phyloP scores from a whole-genome alignment of 2,888 invertebrate species.

The Lumbricus terrestris region DNA sequence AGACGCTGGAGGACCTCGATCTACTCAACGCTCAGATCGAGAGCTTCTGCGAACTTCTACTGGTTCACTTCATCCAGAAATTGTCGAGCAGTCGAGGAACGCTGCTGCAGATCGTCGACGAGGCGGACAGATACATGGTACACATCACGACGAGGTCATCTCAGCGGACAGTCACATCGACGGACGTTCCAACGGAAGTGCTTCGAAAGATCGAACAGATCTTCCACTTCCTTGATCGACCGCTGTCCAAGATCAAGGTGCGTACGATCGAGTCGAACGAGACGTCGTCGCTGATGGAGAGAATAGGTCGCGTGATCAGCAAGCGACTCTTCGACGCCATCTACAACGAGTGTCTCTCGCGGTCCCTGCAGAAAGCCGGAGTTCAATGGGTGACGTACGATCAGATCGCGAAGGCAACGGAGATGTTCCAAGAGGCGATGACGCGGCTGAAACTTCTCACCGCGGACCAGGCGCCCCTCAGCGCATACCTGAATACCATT shows the following conservation, averaged over 20 bases:
- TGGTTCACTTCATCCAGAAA: slow-evolving; percentile 32
- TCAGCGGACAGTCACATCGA: not conserved
- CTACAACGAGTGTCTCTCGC: slow-evolving; percentile 36
- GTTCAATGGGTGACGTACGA: slow-evolving; percentile 33
- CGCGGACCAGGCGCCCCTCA: slow-evolving; percentile 23
- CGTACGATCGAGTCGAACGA: not conserved
- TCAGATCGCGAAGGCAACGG: slow-evolving; percentile 30
- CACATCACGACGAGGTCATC: not conserved
- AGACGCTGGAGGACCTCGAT: slow-evolving; percentile 32
- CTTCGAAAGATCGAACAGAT: slow-evolving; percentile 38
- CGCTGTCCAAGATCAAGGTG: slow-evolving; percentile 22
- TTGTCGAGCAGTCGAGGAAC: slow-evolving; percentile 29
- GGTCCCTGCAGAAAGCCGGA: slow-evolving; percentile 29
- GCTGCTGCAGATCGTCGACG: slow-evolving; percentile 32
- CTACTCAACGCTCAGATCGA: slow-evolving; percentile 34
- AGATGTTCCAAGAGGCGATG: slow-evolving; percentile 35
- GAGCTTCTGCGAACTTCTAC: slow-evolving; percentile 31
- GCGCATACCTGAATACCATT: slow-evolving; percentile 39
- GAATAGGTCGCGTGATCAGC: slow-evolving; percentile 31
- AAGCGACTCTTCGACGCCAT: slow-evolving; percentile 35
- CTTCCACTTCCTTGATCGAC: slow-evolving; percentile 34
- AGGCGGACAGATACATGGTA: slow-evolving; percentile 29
- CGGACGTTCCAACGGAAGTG: slow-evolving; percentile 32
- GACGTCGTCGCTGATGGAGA: slow-evolving; percentile 18
- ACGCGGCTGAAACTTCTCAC: slow-evolving; percentile 30